These are phyloP conservation scores for Kuschelorhynchus macadamiae DNA, from an alignment of 2,888 invertebrate genomes.

Conservation along the genomic window DNA sequence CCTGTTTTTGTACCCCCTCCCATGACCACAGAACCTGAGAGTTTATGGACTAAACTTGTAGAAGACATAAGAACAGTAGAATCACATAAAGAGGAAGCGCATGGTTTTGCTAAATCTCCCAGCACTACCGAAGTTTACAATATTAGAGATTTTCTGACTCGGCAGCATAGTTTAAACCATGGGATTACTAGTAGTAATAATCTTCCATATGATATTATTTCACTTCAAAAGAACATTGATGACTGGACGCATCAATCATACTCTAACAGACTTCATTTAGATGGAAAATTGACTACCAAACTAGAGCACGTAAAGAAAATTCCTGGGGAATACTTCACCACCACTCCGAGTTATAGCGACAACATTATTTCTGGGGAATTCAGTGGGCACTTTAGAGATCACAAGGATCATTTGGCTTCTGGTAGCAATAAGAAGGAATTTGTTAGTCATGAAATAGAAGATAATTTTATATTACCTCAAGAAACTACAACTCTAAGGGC, in stretches of 20 bases:
- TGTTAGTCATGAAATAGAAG: slow-evolving; percentile 58
- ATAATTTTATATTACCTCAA: slow-evolving; percentile 57
- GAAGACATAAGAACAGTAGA: slow-evolving; percentile 72
- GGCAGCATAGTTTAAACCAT: slow-evolving; percentile 52
- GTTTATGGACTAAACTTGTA: slow-evolving; percentile 64
- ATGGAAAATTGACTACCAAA: slow-evolving; percentile 65
- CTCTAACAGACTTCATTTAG: slow-evolving; percentile 69
- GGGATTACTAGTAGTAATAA: slow-evolving; percentile 64
- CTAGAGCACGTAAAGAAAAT: slow-evolving; percentile 81
- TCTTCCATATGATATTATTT: slow-evolving; percentile 79
- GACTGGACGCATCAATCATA: slow-evolving; percentile 87
- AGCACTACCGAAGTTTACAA: slow-evolving; percentile 66
- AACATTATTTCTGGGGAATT: background rate
- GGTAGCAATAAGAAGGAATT: slow-evolving; percentile 60
- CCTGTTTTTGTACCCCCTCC: slow-evolving; percentile 63
- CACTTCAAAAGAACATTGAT: slow-evolving; percentile 86
- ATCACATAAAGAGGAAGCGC: slow-evolving; percentile 68
- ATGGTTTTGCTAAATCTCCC: slow-evolving; percentile 54
- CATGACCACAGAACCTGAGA: slow-evolving; percentile 57
- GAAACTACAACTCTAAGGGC: slow-evolving; percentile 12
- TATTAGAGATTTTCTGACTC: slow-evolving; percentile 70
- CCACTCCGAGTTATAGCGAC: slow-evolving; percentile 65
- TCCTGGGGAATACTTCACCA: slow-evolving; percentile 79
- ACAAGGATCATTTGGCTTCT: slow-evolving; percentile 58
- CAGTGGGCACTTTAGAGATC: slow-evolving; percentile 51